Conservation (phyloP, 2,888 invertebrate species). For the Furcula furcula region DNA sequence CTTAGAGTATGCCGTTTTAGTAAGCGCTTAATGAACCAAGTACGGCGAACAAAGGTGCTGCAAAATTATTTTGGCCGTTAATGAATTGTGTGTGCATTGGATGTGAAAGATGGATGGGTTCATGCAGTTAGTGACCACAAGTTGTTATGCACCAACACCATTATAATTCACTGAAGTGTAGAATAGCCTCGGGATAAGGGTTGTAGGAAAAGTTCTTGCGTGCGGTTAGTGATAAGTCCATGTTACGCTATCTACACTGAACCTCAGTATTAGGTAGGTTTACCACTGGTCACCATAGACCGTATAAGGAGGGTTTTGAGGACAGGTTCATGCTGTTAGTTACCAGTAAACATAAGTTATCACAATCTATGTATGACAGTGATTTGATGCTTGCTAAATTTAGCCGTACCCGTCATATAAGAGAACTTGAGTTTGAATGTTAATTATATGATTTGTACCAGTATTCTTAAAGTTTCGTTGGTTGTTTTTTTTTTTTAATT, state of each 20-base stretch:
- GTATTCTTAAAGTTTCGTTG: too few relatives aligned
- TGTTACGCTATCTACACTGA: constrained; percentile 47
- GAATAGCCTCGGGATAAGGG: constrained; percentile 39
- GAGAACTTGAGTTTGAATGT: too few relatives aligned
- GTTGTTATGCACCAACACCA: constrained; percentile 57
- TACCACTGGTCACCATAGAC: constrained; percentile 45
- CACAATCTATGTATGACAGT: constrained; percentile 33
- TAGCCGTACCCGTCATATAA: constrained; percentile 20
- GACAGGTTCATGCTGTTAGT: constrained; percentile 66
- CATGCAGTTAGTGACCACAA: constrained; percentile 54
- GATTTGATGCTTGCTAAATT: constrained; percentile 1
- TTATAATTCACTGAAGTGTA: constrained; percentile 18
- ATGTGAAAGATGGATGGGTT: constrained; percentile 51
- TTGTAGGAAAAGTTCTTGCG: constrained; percentile 51
- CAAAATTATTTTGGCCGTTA: not conserved
- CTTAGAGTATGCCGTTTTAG: constrained; percentile 18
- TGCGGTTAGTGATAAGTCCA: constrained; percentile 50
- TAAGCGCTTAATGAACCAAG: constrained; percentile 13
- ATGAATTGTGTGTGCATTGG: constrained; percentile 36
- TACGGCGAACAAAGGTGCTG: constrained; percentile 16
- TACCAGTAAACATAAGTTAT: constrained; percentile 32
- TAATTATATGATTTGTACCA: too few relatives aligned
- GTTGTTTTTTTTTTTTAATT: constrained; percentile 14
- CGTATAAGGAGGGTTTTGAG: constrained; percentile 48
- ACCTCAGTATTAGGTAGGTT: constrained; percentile 6